These are phyloP conservation scores for Sebastolobus alascanus DNA, from an alignment of 2,797 vertebrate genomes.

Conservation along the genomic window DNA sequence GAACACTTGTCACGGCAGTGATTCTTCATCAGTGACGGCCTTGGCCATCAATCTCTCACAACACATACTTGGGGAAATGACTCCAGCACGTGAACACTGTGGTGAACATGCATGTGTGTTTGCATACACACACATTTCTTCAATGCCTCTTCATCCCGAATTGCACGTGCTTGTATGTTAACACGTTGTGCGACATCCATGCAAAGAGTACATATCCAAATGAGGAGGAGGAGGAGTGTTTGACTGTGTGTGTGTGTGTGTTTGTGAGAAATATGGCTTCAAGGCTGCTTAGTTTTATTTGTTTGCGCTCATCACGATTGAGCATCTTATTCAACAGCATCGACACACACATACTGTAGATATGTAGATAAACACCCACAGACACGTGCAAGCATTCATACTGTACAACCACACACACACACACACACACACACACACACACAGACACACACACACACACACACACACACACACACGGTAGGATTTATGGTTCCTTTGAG, in stretches of 20 bases:
- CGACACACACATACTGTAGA: slow-evolving; percentile 14
- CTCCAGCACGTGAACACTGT: slow-evolving; percentile 18
- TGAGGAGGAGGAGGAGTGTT: slow-evolving; percentile 23
- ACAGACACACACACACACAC: slow-evolving; percentile 12
- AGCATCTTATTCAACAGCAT: slow-evolving; percentile 39
- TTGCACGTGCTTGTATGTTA: slow-evolving; percentile 2
- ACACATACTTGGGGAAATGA: slow-evolving; percentile 66
- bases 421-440: no score
- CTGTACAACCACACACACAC: background rate
- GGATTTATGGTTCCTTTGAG: slow-evolving; percentile 80
- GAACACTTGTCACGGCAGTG: slow-evolving; percentile 52
- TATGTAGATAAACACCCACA: slow-evolving; percentile 23
- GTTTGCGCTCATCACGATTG: slow-evolving; percentile 37
- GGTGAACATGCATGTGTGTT: slow-evolving; percentile 27
- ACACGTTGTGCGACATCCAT: background rate
- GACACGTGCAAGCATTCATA: slow-evolving; percentile 2
- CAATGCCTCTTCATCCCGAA: background rate
- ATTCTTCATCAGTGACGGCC: slow-evolving; percentile 60
- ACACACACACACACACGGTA: slow-evolving; percentile 17
- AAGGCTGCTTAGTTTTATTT: slow-evolving; percentile 36
- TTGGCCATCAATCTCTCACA: slow-evolving; percentile 64
- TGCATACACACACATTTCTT: background rate
- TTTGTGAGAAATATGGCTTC: slow-evolving; percentile 27
- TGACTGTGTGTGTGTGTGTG: slow-evolving; percentile 16
- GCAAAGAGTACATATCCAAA: background rate